phyloP scores from a whole-genome alignment of 2,888 invertebrate genomes.

The Parnassius apollo region DNA sequence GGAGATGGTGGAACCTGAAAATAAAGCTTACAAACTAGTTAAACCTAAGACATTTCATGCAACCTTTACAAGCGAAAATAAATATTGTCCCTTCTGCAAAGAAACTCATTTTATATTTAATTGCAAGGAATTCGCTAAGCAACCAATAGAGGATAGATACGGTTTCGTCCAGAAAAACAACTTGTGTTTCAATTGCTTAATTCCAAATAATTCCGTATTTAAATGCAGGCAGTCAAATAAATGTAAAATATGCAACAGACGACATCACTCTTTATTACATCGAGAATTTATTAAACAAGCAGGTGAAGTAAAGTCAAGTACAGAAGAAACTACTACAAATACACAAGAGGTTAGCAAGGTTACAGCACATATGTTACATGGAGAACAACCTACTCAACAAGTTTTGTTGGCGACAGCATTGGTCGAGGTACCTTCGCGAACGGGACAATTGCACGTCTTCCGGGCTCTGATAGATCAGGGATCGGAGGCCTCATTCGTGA shows the following conservation, averaged over 20 bases:
- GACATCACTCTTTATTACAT: constrained; percentile 17
- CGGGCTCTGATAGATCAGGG: constrained; percentile 34
- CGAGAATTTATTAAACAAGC: neutral
- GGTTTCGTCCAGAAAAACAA: neutral
- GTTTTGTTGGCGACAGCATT: constrained; percentile 5
- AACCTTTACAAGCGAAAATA: too few relatives aligned
- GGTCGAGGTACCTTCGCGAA: neutral
- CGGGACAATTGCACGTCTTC: constrained; percentile 21
- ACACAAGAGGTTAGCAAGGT: too few relatives aligned
- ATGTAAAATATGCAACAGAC: constrained; percentile 9
- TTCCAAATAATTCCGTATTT: constrained; percentile 2
- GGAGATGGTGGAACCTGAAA: too few relatives aligned
- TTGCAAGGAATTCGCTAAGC: neutral
- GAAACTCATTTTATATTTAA: constrained; percentile 31
- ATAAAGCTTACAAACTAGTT: too few relatives aligned
- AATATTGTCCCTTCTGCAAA: too few relatives aligned
- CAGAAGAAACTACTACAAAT: too few relatives aligned
- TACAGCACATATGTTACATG: too few relatives aligned
- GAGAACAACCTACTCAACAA: neutral
- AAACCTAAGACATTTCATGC: too few relatives aligned
- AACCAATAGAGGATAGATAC: neutral
- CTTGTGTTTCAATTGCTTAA: constrained; percentile 13
- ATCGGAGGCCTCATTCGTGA: constrained; percentile 35
- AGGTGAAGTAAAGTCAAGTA: too few relatives aligned
- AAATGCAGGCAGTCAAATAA: constrained; percentile 24